These are phyloP conservation scores for Climacteris rufus DNA, from an alignment of 2,113 vertebrate genomes.

Conservation along the genomic window DNA sequence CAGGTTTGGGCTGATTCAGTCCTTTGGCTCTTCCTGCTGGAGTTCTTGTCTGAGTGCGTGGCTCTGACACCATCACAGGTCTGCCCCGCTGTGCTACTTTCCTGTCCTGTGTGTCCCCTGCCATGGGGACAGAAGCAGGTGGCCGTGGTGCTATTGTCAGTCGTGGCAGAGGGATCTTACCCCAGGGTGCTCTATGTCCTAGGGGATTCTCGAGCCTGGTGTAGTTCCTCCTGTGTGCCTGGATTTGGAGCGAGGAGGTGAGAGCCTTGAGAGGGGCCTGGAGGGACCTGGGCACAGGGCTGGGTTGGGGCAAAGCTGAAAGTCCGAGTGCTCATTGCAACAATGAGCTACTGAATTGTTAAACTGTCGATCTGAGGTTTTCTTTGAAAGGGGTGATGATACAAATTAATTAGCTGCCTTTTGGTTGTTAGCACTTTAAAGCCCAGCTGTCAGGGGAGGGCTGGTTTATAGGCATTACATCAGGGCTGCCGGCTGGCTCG, in stretches of 20 bases:
- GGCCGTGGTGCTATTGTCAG: background rate
- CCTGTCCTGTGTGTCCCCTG: background rate
- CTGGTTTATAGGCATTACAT: conserved; percentile 43
- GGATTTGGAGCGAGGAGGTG: background rate
- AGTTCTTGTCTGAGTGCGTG: background rate
- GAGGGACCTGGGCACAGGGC: background rate
- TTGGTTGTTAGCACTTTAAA: conserved; percentile 40
- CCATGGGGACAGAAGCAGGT: background rate
- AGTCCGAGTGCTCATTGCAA: fast-evolving
- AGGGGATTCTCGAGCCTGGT: background rate
- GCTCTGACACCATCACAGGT: background rate
- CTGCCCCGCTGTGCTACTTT: background rate
- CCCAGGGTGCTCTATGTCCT: background rate
- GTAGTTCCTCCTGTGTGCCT: background rate
- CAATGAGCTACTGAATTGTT: background rate
- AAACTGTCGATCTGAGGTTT: background rate
- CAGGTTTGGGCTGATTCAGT: background rate
- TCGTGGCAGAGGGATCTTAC: background rate
- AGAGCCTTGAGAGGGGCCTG: background rate
- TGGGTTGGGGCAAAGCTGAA: background rate
- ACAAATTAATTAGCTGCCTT: conserved; percentile 47
- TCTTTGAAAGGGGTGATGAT: conserved; percentile 34
- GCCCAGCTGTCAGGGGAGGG: conserved; percentile 38
- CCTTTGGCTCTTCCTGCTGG: background rate
- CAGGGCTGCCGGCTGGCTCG: conserved; percentile 26